Conservation (phyloP, 2,797 vertebrate genomes). For the Eurystomus glaucurus region DNA sequence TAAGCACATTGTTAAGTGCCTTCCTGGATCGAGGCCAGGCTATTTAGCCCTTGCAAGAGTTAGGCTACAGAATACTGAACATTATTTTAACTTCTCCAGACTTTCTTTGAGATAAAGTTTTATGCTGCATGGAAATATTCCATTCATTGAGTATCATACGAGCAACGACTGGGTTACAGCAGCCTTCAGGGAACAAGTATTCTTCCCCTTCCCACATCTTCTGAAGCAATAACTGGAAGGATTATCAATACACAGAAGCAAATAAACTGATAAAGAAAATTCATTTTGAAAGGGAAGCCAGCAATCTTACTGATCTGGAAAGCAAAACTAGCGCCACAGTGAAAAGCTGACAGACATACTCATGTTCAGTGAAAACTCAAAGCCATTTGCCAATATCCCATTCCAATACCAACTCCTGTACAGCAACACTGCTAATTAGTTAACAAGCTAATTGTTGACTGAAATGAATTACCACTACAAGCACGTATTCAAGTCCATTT, state of each 20-base stretch:
- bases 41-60: slow-evolving; percentile 45
- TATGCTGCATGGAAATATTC: slow-evolving; percentile 15
- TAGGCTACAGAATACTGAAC: slow-evolving; percentile 48
- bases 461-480: neutral
- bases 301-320: neutral
- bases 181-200: neutral
- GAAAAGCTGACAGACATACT: neutral
- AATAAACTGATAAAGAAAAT: neutral
- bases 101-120: slow-evolving; percentile 56
- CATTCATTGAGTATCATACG: neutral
- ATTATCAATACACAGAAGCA: slow-evolving; percentile 7
- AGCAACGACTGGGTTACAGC: slow-evolving; percentile 14
- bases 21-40: slow-evolving; percentile 64
- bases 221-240: slow-evolving; percentile 46
- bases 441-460: neutral
- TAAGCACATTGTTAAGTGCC: slow-evolving; percentile 77
- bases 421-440: neutral
- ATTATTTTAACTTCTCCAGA: slow-evolving; percentile 59
- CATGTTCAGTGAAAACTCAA: slow-evolving; percentile 3
- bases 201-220: slow-evolving; percentile 41
- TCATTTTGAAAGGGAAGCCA: neutral
- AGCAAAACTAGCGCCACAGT: neutral
- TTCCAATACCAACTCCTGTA: neutral
- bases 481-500: neutral
- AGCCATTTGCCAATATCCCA: neutral